Evolutionary conservation across 2,797 vertebrate species (phyloP).

Genomic region (Adelosebastes latens): DNA sequence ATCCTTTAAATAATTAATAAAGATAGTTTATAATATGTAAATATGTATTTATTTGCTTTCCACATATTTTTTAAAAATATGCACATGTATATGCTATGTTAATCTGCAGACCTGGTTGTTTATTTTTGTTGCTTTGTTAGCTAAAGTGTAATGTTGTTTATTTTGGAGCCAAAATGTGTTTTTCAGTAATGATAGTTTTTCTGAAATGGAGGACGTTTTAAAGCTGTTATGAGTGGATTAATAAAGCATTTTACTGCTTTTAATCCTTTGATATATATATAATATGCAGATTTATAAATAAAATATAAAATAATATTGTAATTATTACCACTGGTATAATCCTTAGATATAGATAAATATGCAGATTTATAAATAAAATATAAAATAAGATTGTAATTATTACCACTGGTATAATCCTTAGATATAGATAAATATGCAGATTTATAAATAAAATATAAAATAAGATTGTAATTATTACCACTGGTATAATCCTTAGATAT

Average conservation of each 20-base stretch:
- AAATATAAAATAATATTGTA: too few species aligned
- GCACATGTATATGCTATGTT: background rate
- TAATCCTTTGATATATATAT: too few species aligned
- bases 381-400: too few species aligned
- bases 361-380: too few species aligned
- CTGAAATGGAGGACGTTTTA: background rate
- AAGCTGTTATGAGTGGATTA: background rate
- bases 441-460: too few species aligned
- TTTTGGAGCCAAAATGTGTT: background rate
- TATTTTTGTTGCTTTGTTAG: background rate
- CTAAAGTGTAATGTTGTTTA: background rate
- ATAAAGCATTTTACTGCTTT: background rate
- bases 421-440: too few species aligned
- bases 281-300: too few species aligned
- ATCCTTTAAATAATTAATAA: background rate
- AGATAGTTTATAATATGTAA: background rate
- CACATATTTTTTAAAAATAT: background rate
- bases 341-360: too few species aligned
- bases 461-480: too few species aligned
- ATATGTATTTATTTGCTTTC: background rate
- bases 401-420: too few species aligned
- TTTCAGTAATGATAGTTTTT: background rate
- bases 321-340: too few species aligned
- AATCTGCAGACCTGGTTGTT: background rate
- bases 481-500: too few species aligned